phyloP scores from a whole-genome alignment of 2,797 vertebrate species.

The Sebastes iracundus region DNA sequence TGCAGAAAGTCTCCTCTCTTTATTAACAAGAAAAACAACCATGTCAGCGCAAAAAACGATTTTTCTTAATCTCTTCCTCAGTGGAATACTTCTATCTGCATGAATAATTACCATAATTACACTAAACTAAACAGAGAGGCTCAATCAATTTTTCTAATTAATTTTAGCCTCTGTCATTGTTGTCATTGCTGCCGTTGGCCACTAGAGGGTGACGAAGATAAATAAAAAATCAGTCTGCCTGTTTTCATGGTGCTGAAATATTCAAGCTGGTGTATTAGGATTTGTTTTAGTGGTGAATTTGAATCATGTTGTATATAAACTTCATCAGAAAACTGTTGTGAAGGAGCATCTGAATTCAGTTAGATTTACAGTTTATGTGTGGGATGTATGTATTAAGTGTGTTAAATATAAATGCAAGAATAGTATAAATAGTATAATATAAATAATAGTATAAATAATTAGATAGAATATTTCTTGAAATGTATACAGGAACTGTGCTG shows the following conservation, averaged over 20 bases:
- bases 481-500: not conserved
- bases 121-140: not conserved
- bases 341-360: not conserved
- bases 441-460: no score
- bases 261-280: not conserved
- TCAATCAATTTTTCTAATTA: not conserved
- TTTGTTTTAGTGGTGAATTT: not conserved
- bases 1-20: not conserved
- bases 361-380: not conserved
- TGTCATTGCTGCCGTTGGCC: not conserved
- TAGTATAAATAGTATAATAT: no score
- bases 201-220: not conserved
- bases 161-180: not conserved
- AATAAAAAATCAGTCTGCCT: not conserved
- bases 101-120: not conserved
- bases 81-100: not conserved
- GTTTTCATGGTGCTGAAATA: not conserved
- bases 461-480: no score
- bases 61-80: not conserved
- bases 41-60: not conserved
- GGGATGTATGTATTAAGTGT: no score
- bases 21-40: not conserved
- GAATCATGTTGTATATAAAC: not conserved
- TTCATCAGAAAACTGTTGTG: not conserved
- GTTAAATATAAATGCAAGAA: no score